Evolutionary conservation across 2,797 vertebrate genomes (phyloP).

Genomic region (Lates japonicus): DNA sequence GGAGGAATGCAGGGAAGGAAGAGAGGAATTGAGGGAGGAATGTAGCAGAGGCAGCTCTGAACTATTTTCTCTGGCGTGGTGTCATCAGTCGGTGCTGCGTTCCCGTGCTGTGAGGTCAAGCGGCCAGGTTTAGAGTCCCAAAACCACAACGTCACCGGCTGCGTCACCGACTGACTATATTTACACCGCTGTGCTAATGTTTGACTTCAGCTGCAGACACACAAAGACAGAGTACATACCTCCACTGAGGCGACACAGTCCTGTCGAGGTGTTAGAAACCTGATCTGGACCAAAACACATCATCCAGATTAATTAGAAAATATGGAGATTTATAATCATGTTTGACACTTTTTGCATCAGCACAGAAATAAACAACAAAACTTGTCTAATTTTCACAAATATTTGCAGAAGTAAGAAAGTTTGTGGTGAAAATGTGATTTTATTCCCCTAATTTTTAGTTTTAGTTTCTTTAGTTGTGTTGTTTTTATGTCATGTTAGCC

Average conservation of each 20-base stretch:
- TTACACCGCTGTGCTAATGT: constrained; percentile 36
- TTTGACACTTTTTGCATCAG: too few species aligned
- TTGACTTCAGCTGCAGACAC: not conserved
- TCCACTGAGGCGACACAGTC: not conserved
- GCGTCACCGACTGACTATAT: constrained; percentile 33
- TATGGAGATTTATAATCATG: not conserved
- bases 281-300: not conserved
- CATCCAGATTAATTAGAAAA: not conserved
- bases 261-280: not conserved
- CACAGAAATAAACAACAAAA: too few species aligned
- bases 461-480: too few species aligned
- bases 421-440: too few species aligned
- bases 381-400: too few species aligned
- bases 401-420: too few species aligned
- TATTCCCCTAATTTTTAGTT: too few species aligned
- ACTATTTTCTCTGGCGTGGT: not conserved
- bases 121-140: constrained; percentile 26
- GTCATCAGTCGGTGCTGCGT: constrained; percentile 19
- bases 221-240: not conserved
- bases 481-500: too few species aligned
- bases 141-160: constrained; percentile 14
- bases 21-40: not conserved
- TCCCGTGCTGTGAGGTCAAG: constrained; percentile 57
- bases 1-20: not conserved
- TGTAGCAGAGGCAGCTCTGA: not conserved